Evolutionary conservation across 2,888 invertebrate genomes (phyloP), one percentile per base, ranked within the genome.

Genomic region (Cetonia aurata): DNA sequence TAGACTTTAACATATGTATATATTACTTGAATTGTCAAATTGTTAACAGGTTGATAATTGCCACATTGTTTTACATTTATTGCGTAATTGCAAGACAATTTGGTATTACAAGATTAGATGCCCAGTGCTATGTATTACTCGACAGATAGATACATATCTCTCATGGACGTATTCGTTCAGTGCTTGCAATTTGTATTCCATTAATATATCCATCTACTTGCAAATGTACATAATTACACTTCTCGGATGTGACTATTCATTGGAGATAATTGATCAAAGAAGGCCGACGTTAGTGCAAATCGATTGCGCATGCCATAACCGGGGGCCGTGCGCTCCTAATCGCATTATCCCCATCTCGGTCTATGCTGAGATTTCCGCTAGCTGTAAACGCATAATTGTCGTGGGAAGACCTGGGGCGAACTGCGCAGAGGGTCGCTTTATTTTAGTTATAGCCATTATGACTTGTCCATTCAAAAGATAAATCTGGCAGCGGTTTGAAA

Each of bases 221-320:
- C 42, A 53, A 53, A 25, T 57, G 57, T 42, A 25, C n/a, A 17
- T 42, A 42, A 57, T 17, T 42, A 44, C 48, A 33, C 25, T 48
- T 52, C 19, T 42, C 62, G 15, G 48, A 55, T 50, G 17, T 56
- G 65, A 33, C 37, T 42, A 44, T 44, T 70, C 62, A 19, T 55
- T 53, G 50, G 10, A 65, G 42, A 65, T 70, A 70, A 70, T 62
- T 65, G 70, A 65, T 65, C 55, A 65, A 65, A 70, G 70, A 37
- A 25, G n/a, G 52, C 60, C 55, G 55, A 33, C 33, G 33, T 56
- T 56, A 56, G 33, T 19, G 25, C 57, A 57, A 57, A 57, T 57
- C 57, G 57, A 42, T 44, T 19, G 17, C 19, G 42, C 33, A 57
- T 57, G 57, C 42, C 17, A 57, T 57, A 57, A 57, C 57, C 57